Conservation (phyloP, 2,113 vertebrate species). For the Panthera leo region DNA sequence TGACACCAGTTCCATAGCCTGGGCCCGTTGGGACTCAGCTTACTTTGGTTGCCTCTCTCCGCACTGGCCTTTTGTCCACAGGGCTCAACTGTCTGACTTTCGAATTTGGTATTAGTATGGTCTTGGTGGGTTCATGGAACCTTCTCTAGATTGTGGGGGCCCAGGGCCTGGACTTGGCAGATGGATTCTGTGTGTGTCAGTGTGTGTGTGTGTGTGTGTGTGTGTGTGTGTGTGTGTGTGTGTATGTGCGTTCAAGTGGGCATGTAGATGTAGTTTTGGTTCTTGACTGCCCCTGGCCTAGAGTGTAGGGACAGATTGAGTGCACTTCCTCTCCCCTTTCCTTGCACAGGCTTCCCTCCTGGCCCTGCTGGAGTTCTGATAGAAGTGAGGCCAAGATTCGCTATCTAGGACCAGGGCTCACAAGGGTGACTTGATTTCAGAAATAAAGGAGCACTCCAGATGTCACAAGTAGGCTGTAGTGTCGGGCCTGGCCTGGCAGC, state of each 20-base stretch:
- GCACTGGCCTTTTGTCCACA: not conserved
- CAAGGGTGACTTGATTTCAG: not conserved
- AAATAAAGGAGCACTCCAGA: not conserved
- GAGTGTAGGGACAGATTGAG: not conserved
- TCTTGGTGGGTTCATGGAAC: not conserved
- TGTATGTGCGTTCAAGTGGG: not conserved
- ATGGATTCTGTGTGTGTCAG: not conserved
- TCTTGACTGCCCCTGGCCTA: not conserved
- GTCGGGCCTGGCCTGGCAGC: not conserved
- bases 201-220: not conserved
- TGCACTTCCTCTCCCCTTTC: not conserved
- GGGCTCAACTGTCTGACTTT: not conserved
- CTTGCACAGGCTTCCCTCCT: not conserved
- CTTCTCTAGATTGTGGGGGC: not conserved
- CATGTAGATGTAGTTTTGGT: not conserved
- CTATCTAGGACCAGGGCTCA: not conserved
- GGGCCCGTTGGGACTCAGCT: not conserved
- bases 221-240: not conserved
- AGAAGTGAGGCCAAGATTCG: not conserved
- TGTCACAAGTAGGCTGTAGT: not conserved
- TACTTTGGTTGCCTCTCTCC: not conserved
- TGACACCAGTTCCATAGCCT: not conserved
- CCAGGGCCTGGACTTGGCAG: not conserved
- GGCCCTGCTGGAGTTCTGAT: not conserved
- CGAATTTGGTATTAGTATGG: not conserved